Evolutionary conservation across 2,113 vertebrate genomes (phyloP).

Genomic region (Ascaphus truei): DNA sequence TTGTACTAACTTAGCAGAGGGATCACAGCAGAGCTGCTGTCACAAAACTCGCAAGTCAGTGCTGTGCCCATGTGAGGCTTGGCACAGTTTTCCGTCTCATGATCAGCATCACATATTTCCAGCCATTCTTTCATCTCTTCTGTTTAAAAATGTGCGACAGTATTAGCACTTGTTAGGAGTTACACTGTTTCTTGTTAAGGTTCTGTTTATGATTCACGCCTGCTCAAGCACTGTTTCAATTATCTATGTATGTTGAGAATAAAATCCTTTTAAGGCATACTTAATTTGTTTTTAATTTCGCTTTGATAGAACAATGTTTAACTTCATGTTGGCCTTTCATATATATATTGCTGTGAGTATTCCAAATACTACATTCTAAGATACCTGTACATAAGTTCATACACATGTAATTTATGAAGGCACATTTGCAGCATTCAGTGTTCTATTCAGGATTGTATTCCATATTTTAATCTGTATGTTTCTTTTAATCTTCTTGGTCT

Average conservation of each 20-base stretch:
- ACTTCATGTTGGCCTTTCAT: too few species aligned
- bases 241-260: background rate
- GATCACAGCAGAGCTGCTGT: too few species aligned
- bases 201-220: background rate
- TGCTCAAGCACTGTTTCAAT: background rate
- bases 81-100: background rate
- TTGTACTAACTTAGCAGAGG: too few species aligned
- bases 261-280: background rate
- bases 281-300: background rate
- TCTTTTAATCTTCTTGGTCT: too few species aligned
- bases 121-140: conserved; percentile 4
- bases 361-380: too few species aligned
- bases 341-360: too few species aligned
- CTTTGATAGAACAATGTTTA: background rate
- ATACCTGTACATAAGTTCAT: too few species aligned
- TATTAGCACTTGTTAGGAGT: conserved; percentile 2
- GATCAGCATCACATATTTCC: background rate
- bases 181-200: background rate
- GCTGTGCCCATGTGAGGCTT: background rate
- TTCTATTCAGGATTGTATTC: too few species aligned
- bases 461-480: too few species aligned
- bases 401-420: too few species aligned
- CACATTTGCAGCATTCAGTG: too few species aligned
- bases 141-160: background rate
- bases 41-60: too few species aligned